Evolutionary conservation across 2,797 vertebrate species (phyloP).

Genomic region (Dendrocincla fuliginosa): DNA sequence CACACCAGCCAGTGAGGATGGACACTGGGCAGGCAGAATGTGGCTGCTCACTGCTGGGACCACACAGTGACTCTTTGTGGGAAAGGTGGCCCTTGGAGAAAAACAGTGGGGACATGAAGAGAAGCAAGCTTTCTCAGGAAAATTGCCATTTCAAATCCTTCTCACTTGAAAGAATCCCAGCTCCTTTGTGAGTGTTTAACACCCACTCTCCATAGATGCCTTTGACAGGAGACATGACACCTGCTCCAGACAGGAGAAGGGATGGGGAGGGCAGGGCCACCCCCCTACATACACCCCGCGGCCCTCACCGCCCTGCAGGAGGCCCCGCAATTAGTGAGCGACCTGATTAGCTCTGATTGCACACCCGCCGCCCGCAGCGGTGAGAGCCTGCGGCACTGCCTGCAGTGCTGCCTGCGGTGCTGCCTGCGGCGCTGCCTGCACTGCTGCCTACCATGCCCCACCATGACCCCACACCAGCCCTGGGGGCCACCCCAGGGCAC

Average conservation of each 20-base stretch:
- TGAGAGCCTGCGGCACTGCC: not conserved
- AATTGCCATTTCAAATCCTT: not conserved
- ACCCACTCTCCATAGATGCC: not conserved
- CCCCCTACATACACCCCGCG: not conserved
- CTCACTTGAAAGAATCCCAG: not conserved
- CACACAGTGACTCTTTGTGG: fast-evolving
- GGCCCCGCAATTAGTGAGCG: constrained; percentile 45
- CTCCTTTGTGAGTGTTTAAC: not conserved
- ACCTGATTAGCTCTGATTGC: constrained; percentile 72
- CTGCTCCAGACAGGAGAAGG: not conserved
- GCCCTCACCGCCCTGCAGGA: not conserved
- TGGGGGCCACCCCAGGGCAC: not conserved
- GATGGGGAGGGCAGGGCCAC: not conserved
- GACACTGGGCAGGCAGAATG: not conserved
- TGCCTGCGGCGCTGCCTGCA: not conserved
- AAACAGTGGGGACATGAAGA: not conserved
- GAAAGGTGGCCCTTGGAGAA: not conserved
- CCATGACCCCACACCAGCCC: not conserved
- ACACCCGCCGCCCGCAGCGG: not conserved
- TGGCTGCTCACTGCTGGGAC: not conserved
- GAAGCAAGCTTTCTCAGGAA: not conserved
- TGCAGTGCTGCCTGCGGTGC: not conserved
- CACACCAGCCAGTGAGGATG: not conserved
- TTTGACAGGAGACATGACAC: not conserved
- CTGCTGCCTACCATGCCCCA: not conserved